phyloP scores from a whole-genome alignment of 2,888 invertebrate species.

The Helicoverpa assulta region DNA sequence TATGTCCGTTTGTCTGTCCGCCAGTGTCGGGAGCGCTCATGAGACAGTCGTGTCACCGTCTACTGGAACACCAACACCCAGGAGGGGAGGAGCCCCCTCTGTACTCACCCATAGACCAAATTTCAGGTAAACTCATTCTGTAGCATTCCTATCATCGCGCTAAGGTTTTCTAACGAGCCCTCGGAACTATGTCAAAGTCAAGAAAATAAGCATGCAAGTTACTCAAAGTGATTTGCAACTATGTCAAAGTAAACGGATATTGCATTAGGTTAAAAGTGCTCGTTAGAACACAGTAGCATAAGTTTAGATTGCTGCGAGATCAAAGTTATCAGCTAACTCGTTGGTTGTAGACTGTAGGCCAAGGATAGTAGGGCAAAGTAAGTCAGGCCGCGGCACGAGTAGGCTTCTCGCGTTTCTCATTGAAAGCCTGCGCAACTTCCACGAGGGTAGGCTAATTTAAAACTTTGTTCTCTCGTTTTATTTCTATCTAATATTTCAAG shows the following conservation, averaged over 20 bases:
- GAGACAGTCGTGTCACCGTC: slow-evolving; percentile 90
- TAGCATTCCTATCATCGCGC: slow-evolving; percentile 14
- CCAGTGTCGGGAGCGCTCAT: slow-evolving; percentile 89
- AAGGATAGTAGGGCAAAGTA: slow-evolving; percentile 45
- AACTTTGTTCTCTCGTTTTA: slow-evolving; percentile 2
- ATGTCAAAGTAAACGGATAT: not conserved
- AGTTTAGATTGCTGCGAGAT: slow-evolving; percentile 33
- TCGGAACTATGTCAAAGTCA: not conserved
- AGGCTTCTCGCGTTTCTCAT: not conserved
- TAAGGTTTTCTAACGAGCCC: slow-evolving; percentile 37
- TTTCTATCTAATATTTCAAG: not conserved
- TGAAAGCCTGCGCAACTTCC: slow-evolving; percentile 1
- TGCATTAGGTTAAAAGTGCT: not conserved
- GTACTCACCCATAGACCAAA: slow-evolving; percentile 88
- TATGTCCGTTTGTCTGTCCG: slow-evolving; percentile 51
- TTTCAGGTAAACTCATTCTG: slow-evolving; percentile 83
- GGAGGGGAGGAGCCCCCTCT: slow-evolving; percentile 88
- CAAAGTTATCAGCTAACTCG: slow-evolving; percentile 57
- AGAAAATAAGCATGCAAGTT: not conserved
- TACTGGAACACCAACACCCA: slow-evolving; percentile 89
- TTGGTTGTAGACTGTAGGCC: slow-evolving; percentile 16
- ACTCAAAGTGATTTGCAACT: not conserved
- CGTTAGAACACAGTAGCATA: slow-evolving; percentile 33
- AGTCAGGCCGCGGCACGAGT: not conserved
- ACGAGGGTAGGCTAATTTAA: not conserved